Conservation (phyloP, 1,140 invertebrate species). For the Nasonia vitripennis region DNA sequence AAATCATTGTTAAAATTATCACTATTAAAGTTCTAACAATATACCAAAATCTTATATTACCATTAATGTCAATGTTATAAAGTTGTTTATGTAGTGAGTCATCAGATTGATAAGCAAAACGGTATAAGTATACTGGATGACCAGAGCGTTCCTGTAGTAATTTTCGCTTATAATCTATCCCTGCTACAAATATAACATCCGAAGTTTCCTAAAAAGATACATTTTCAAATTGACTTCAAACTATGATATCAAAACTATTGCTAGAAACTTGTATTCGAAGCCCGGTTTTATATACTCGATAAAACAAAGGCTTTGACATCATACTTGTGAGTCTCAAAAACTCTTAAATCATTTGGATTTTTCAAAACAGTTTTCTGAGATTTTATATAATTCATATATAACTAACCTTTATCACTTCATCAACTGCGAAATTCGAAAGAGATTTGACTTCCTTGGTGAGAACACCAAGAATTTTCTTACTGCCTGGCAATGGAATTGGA, state of each 20-base stretch:
- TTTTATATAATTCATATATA: no score
- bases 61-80: constrained; percentile 42
- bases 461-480: not conserved
- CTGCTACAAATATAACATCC: constrained; percentile 39
- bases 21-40: not conserved
- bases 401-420: constrained; percentile 17
- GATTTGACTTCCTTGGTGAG: not conserved
- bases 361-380: no score
- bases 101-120: constrained; percentile 50
- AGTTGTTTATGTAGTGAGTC: constrained; percentile 48
- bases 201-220: constrained; percentile 25
- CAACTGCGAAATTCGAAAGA: not conserved
- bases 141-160: constrained; percentile 25
- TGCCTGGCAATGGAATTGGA: not conserved
- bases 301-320: no score
- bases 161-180: constrained; percentile 51
- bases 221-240: no score
- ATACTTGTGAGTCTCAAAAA: no score
- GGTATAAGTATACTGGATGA: constrained; percentile 55
- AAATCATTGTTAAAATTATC: not conserved
- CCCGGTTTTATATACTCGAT: no score
- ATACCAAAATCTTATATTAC: constrained; percentile 21
- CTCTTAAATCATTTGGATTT: no score
- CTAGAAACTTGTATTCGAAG: no score
- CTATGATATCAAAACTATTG: no score